Evolutionary conservation across 2,113 vertebrate genomes (phyloP).

Genomic region (Hystrix cristata): DNA sequence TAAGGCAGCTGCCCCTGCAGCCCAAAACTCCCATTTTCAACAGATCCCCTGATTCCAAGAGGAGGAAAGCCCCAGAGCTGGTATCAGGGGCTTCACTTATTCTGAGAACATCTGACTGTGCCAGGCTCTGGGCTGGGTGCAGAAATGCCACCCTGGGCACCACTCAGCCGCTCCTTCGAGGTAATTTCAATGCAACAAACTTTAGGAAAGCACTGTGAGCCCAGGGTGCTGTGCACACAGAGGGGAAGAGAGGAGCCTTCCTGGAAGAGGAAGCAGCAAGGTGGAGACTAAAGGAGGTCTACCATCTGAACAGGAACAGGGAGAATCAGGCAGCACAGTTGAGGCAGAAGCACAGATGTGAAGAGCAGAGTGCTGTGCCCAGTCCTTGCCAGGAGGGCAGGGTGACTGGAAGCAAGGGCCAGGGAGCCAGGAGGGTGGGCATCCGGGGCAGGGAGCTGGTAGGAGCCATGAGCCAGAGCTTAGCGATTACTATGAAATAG

Average conservation of each 20-base stretch:
- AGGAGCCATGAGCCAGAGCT: too few species aligned
- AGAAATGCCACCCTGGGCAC: not conserved
- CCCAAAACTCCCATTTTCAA: not conserved
- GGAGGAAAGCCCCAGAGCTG: not conserved
- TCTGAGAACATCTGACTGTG: not conserved
- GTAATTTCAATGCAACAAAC: not conserved
- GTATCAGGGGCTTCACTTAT: not conserved
- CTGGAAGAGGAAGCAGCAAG: not conserved
- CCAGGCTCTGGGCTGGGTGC: too few species aligned
- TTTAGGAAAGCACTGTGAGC: not conserved
- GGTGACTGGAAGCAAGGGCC: too few species aligned
- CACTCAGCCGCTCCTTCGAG: not conserved
- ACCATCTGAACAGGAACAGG: not conserved
- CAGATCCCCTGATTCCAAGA: not conserved
- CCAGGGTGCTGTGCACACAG: not conserved
- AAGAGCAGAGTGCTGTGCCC: not conserved
- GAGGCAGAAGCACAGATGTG: not conserved
- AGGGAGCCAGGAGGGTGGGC: too few species aligned
- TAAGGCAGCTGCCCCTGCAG: not conserved
- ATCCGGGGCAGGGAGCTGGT: not conserved
- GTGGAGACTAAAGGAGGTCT: not conserved
- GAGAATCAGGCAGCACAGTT: not conserved
- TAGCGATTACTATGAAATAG: not conserved
- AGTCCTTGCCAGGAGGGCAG: accelerated
- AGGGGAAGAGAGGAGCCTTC: not conserved